Evolutionary conservation across 1,140 invertebrate genomes (phyloP).

Genomic region (Platorchestia sp.): DNA sequence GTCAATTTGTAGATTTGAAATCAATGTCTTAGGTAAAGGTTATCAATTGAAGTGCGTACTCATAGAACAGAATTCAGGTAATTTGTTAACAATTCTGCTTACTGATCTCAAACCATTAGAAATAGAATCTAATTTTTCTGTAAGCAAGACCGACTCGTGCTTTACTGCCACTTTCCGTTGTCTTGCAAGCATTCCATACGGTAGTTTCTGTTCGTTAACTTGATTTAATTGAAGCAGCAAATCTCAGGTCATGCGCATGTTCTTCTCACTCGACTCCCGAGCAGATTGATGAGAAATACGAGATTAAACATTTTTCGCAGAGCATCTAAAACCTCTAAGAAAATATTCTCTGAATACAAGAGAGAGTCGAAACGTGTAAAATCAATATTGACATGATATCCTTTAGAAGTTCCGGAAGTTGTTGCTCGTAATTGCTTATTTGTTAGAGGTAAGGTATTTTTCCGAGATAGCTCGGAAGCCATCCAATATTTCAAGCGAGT

Average conservation of each 20-base stretch:
- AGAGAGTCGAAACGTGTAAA: not conserved
- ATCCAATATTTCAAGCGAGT: not conserved
- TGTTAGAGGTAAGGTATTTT: not conserved
- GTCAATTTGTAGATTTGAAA: too few species aligned
- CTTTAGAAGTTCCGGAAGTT: not conserved
- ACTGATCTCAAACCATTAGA: too few species aligned
- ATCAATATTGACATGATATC: not conserved
- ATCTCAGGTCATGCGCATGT: not conserved
- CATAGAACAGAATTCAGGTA: too few species aligned
- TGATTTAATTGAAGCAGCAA: too few species aligned
- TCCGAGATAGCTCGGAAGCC: not conserved
- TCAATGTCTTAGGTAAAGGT: too few species aligned
- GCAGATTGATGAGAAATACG: not conserved
- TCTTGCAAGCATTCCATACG: too few species aligned
- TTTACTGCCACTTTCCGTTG: too few species aligned
- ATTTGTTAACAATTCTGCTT: too few species aligned
- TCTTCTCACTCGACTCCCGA: not conserved
- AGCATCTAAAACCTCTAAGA: not conserved
- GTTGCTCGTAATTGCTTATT: slow-evolving; percentile 1
- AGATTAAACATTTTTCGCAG: not conserved
- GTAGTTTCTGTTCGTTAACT: too few species aligned
- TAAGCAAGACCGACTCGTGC: too few species aligned
- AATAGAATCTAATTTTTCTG: too few species aligned
- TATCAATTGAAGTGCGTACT: too few species aligned
- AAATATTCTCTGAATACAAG: not conserved